A percentile compares a stretch with the other conserved stretches of the same genome.
Evolutionary conservation across 92 coral and sea anemone genomes (phyloP).

Genomic region (Palythoa caribaeorum): DNA sequence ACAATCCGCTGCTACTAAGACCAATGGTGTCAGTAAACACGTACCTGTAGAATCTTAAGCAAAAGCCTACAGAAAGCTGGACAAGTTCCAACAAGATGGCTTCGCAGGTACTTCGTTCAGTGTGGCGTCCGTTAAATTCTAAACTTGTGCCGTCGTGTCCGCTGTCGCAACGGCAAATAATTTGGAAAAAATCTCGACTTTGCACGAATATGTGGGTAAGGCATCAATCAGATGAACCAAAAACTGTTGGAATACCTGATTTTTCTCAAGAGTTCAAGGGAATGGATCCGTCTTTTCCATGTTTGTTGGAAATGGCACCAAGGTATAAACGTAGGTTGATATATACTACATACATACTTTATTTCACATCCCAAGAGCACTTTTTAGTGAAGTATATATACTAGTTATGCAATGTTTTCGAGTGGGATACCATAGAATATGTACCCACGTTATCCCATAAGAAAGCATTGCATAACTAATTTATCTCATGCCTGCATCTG

Average conservation of each 20-base stretch:
- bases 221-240: constrained; percentile 38
- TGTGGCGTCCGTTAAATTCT: not conserved
- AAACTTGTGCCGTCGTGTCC: not conserved
- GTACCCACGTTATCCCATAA: too few species aligned
- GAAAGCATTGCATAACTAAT: too few species aligned
- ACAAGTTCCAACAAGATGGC: not conserved
- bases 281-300: constrained; percentile 83
- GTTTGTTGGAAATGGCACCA: constrained; percentile 72
- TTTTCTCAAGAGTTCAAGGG: constrained; percentile 85
- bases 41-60: not conserved
- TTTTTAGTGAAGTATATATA: too few species aligned
- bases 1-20: too few species aligned
- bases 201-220: not conserved
- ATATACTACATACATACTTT: too few species aligned
- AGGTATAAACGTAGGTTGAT: constrained; percentile 53
- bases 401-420: too few species aligned
- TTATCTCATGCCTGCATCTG: too few species aligned
- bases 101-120: constrained; percentile 7
- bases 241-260: constrained; percentile 79
- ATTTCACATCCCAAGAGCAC: too few species aligned
- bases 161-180: not conserved
- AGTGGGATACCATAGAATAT: too few species aligned
- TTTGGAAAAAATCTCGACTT: not conserved
- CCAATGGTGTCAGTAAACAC: not conserved
- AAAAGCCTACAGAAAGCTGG: not conserved